A percentile compares a stretch with the other conserved stretches of the same genome.
These are phyloP conservation scores for Rhogogaster chlorosoma DNA, from an alignment of 2,888 invertebrate genomes.

Conservation along the genomic window DNA sequence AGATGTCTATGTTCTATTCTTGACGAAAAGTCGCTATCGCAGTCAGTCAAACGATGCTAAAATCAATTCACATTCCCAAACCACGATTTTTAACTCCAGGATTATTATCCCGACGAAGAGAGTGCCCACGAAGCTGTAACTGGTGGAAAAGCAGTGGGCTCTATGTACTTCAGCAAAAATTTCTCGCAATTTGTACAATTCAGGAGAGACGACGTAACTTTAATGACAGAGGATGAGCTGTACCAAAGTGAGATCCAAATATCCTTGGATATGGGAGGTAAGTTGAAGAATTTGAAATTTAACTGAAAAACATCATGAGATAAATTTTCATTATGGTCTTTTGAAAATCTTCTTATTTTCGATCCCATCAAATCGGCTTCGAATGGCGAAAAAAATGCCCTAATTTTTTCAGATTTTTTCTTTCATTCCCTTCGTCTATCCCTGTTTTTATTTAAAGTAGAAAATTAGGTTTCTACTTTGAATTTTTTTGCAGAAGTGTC, in stretches of 20 bases:
- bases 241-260: conserved; percentile 82
- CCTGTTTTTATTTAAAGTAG: too few species aligned
- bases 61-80: background rate
- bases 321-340: conserved; percentile 38
- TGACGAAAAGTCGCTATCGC: background rate
- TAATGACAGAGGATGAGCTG: conserved; percentile 72
- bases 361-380: too few species aligned
- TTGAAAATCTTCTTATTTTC: too few species aligned
- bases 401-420: too few species aligned
- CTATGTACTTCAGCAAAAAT: conserved; percentile 85
- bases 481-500: too few species aligned
- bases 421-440: too few species aligned
- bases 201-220: conserved; percentile 81
- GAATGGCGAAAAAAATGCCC: too few species aligned
- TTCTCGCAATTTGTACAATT: conserved; percentile 84
- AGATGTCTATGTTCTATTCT: background rate
- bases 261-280: conserved; percentile 89
- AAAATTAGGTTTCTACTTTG: too few species aligned
- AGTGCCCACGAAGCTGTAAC: conserved; percentile 81
- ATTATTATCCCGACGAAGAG: conserved; percentile 79
- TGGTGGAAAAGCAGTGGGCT: conserved; percentile 82
- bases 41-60: background rate
- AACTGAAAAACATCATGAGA: background rate
- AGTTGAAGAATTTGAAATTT: conserved; percentile 63
- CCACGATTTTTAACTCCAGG: conserved; percentile 67